phyloP scores from a whole-genome alignment of 2,797 vertebrate species.

The Molossus alvarezi region DNA sequence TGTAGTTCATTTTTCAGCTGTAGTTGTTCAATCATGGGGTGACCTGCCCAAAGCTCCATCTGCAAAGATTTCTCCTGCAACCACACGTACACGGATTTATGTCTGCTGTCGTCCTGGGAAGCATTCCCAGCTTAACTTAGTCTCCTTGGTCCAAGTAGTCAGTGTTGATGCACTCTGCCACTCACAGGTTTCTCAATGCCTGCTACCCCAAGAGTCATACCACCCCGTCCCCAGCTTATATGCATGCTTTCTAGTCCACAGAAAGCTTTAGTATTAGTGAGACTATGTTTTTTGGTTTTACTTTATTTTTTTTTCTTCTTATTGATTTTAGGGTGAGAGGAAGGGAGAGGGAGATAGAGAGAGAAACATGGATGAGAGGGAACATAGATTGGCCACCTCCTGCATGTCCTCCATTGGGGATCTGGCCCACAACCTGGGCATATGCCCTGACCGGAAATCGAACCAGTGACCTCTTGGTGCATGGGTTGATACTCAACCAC shows the following conservation, averaged over 20 bases:
- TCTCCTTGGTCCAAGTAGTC: background rate
- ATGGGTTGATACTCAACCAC: too few species aligned
- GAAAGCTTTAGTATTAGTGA: background rate
- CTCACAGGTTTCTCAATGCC: background rate
- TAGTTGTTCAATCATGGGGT: background rate
- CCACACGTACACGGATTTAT: background rate
- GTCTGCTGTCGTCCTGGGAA: accelerated
- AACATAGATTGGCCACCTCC: too few species aligned
- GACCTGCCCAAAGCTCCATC: background rate
- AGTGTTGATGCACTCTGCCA: background rate
- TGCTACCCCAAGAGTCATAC: background rate
- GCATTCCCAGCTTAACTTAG: background rate
- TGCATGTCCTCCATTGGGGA: too few species aligned
- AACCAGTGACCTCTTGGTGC: too few species aligned
- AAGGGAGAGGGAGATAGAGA: too few species aligned
- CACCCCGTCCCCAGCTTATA: background rate
- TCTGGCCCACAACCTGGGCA: too few species aligned
- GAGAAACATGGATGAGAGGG: too few species aligned
- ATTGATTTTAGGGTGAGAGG: too few species aligned
- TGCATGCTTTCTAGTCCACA: background rate
- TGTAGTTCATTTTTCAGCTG: background rate
- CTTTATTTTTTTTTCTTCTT: too few species aligned
- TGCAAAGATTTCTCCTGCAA: background rate
- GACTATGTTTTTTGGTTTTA: background rate
- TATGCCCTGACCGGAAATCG: too few species aligned